Conservation (phyloP, 2,797 vertebrate species). For the Lepus townsendii region DNA sequence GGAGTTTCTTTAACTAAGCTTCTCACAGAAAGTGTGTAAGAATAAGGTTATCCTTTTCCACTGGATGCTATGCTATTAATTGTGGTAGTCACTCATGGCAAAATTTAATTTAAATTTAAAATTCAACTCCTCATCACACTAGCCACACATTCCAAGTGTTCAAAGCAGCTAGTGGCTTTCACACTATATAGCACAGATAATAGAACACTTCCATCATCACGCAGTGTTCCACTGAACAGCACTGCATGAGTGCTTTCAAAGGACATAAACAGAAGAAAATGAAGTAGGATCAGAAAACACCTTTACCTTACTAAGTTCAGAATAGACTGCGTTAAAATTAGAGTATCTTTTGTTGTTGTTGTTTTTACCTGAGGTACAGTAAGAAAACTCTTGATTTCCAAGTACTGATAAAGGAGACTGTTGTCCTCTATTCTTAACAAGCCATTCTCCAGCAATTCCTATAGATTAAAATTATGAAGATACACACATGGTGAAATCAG, state of each 20-base stretch:
- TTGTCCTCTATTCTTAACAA: conserved; percentile 92
- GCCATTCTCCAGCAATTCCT: conserved; percentile 93
- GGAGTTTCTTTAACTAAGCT: conserved; percentile 18
- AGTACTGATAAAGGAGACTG: conserved; percentile 91
- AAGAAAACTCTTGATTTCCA: conserved; percentile 93
- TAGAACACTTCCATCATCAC: neutral
- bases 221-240: neutral
- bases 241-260: conserved; percentile 7
- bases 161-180: neutral
- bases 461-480: conserved; percentile 59
- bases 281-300: neutral
- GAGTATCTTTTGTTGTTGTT: no score
- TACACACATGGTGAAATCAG: conserved; percentile 19
- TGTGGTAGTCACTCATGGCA: neutral
- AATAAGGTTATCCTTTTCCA: conserved; percentile 29
- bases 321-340: neutral
- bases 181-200: neutral
- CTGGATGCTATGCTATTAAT: neutral
- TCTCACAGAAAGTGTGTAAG: conserved; percentile 29
- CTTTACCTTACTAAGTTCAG: neutral
- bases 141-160: conserved; percentile 4
- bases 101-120: conserved; percentile 63
- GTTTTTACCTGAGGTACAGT: conserved; percentile 91
- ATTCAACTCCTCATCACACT: conserved; percentile 24
- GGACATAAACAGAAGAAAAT: neutral